Evolutionary conservation across 2,113 vertebrate species (phyloP).

Genomic region (Chionodraco myersi): DNA sequence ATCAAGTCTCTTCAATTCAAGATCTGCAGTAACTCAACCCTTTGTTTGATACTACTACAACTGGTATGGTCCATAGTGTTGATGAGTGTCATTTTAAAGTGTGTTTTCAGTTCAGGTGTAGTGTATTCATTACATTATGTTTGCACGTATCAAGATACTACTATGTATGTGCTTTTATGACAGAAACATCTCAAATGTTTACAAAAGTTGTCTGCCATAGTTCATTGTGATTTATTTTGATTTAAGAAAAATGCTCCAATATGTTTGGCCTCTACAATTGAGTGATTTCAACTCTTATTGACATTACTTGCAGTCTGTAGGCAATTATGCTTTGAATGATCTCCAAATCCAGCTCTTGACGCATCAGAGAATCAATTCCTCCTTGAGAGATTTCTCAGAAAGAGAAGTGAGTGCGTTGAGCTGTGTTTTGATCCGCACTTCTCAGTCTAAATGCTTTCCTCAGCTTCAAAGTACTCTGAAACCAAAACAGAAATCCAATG

Average conservation of each 20-base stretch:
- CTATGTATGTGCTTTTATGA: not conserved
- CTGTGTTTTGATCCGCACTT: slow-evolving; percentile 64
- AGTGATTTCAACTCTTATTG: not conserved
- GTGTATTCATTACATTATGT: no score
- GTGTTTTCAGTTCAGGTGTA: not conserved
- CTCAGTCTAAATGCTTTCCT: slow-evolving; percentile 55
- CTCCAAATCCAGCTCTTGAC: slow-evolving; percentile 35
- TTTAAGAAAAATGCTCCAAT: not conserved
- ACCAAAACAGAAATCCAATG: slow-evolving; percentile 17
- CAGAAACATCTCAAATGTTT: no score
- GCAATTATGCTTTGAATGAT: slow-evolving; percentile 11
- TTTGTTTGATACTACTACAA: no score
- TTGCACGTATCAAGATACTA: not conserved
- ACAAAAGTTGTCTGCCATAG: not conserved
- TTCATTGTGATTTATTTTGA: not conserved
- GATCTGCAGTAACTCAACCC: no score
- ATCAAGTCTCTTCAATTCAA: not conserved
- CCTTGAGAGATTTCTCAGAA: slow-evolving; percentile 18
- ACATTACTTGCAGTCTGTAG: not conserved
- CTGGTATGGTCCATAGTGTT: not conserved
- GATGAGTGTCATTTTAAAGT: slow-evolving; percentile 3
- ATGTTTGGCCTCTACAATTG: not conserved
- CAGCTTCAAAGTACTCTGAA: slow-evolving; percentile 42
- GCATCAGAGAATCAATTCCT: slow-evolving; percentile 46
- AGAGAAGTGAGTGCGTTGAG: slow-evolving; percentile 39